These are phyloP conservation scores for Bubo scandiacus DNA, from an alignment of 2,113 vertebrate species.

Conservation along the genomic window DNA sequence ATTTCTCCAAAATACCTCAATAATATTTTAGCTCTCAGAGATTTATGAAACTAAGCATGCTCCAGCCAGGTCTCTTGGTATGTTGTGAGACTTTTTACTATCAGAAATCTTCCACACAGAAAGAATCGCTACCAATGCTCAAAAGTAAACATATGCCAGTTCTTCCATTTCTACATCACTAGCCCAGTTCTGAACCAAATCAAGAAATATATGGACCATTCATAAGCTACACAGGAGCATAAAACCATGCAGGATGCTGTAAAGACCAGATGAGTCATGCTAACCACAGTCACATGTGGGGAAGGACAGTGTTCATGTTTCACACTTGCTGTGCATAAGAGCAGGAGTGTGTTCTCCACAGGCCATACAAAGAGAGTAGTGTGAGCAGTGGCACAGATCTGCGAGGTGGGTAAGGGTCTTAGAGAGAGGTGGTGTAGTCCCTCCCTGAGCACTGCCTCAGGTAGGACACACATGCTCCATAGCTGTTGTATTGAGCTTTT, in stretches of 20 bases:
- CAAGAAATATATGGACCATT: neutral
- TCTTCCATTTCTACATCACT: neutral
- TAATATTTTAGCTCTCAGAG: neutral
- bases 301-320: neutral
- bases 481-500: neutral
- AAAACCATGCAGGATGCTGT: neutral
- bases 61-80: neutral
- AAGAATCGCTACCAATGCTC: fast-evolving
- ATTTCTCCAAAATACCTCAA: neutral
- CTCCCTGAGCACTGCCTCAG: neutral
- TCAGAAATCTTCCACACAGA: neutral
- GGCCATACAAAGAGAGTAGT: neutral
- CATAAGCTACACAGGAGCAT: neutral
- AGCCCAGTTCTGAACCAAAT: neutral
- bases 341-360: neutral
- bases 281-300: neutral
- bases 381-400: neutral
- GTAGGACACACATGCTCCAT: neutral
- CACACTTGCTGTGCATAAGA: neutral
- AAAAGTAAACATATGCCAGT: neutral
- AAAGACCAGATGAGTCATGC: neutral
- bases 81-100: neutral
- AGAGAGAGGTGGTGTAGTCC: neutral
- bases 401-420: neutral
- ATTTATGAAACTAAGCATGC: neutral